Conservation (phyloP, 2,113 vertebrate species). For the Phrynosoma platyrhinos region DNA sequence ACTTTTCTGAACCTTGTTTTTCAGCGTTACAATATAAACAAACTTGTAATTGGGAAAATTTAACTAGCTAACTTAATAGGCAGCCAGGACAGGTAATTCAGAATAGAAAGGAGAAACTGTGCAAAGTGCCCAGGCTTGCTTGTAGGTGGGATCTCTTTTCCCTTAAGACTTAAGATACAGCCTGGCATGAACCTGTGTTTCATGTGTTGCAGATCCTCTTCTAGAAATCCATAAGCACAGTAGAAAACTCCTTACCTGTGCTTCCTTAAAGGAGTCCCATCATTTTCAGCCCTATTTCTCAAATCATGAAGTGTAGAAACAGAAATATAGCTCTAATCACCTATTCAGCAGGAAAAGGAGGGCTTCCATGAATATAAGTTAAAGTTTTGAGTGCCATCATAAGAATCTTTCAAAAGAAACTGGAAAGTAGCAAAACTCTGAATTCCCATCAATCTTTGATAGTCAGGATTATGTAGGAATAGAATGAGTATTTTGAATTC, state of each 20-base stretch:
- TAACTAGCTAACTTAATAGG: neutral
- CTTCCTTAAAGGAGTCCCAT: neutral
- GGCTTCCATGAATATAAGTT: neutral
- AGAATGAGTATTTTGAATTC: neutral
- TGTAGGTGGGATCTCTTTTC: neutral
- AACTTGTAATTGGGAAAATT: neutral
- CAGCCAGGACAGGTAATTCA: neutral
- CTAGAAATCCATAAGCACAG: neutral
- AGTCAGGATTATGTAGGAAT: slow-evolving; percentile 32
- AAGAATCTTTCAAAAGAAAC: neutral
- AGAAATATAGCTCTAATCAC: neutral
- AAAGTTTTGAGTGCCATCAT: neutral
- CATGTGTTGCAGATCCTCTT: neutral
- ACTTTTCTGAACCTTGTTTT: neutral
- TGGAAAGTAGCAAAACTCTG: neutral
- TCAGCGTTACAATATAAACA: neutral
- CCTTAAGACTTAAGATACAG: too few relatives aligned
- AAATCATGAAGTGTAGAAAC: neutral
- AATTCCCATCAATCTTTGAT: neutral
- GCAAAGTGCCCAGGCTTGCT: neutral
- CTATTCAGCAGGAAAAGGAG: neutral
- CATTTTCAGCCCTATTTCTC: neutral
- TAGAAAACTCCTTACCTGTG: neutral
- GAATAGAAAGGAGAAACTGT: neutral
- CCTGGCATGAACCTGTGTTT: neutral